These are phyloP conservation scores for Agrypnus murinus DNA, from an alignment of 2,888 invertebrate species.

Conservation along the genomic window DNA sequence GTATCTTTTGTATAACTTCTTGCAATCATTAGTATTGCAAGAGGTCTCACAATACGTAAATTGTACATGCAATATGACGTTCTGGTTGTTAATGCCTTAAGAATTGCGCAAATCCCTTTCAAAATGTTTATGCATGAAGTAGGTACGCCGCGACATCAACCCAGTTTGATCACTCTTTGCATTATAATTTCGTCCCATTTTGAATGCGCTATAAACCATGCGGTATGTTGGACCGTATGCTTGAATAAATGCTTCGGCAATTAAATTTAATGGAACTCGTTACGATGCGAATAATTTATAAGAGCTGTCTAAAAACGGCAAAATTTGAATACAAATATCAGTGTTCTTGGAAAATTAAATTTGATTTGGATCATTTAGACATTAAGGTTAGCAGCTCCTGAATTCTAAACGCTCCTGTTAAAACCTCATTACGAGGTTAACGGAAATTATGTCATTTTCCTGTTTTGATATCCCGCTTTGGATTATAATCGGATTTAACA, in stretches of 20 bases:
- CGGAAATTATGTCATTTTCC: conserved; percentile 27
- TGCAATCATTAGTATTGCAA: conserved; percentile 29
- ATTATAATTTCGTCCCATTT: conserved; percentile 39
- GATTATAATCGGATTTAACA: conserved; percentile 20
- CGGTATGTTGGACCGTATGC: conserved; percentile 36
- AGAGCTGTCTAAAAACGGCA: conserved; percentile 46
- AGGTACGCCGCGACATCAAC: conserved; percentile 34
- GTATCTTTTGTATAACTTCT: background rate
- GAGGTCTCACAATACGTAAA: conserved; percentile 17
- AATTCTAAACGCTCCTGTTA: conserved; percentile 30
- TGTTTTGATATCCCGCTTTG: conserved; percentile 17
- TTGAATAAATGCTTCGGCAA: conserved; percentile 52
- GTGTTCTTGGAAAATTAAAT: conserved; percentile 41
- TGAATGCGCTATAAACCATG: conserved; percentile 32
- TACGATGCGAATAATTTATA: conserved; percentile 45
- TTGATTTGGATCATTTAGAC: conserved; percentile 40
- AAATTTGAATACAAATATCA: conserved; percentile 51
- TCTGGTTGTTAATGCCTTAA: conserved; percentile 33
- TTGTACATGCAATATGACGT: conserved; percentile 32
- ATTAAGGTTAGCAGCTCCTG: conserved; percentile 34
- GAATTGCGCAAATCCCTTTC: conserved; percentile 38
- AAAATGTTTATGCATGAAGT: conserved; percentile 40
- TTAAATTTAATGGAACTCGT: conserved; percentile 54
- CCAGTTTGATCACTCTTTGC: conserved; percentile 33
- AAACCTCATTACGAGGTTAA: conserved; percentile 24